Evolutionary conservation across 2,113 vertebrate genomes (phyloP).

Genomic region (Mustela lutreola): DNA sequence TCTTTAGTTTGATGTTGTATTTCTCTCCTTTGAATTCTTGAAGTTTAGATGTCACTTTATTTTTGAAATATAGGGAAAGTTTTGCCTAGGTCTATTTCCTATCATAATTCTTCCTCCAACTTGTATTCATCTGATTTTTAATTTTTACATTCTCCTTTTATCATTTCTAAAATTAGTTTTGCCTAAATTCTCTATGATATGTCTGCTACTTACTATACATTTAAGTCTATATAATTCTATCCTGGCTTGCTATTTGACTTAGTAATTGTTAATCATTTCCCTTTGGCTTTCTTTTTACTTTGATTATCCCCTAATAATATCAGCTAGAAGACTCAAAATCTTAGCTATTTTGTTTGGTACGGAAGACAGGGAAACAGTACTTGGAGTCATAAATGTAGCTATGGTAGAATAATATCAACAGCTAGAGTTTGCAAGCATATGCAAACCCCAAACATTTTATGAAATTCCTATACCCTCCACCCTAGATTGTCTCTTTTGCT

Average conservation of each 20-base stretch:
- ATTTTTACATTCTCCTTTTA: not conserved
- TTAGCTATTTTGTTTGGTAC: not conserved
- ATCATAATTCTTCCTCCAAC: not conserved
- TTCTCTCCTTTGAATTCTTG: not conserved
- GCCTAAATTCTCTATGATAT: not conserved
- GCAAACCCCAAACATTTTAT: not conserved
- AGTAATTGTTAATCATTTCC: not conserved
- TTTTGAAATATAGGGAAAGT: not conserved
- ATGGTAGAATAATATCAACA: not conserved
- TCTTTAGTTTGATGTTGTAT: conserved; percentile 8
- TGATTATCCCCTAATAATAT: not conserved
- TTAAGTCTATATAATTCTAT: not conserved
- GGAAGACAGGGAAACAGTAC: not conserved
- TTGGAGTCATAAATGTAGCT: not conserved
- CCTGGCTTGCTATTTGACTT: not conserved
- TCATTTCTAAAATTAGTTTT: not conserved
- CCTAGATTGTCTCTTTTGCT: not conserved
- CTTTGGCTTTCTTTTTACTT: not conserved
- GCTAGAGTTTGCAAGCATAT: not conserved
- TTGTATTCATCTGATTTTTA: conserved; percentile 1
- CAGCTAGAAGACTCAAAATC: not conserved
- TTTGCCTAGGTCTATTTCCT: not conserved
- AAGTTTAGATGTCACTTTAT: not conserved
- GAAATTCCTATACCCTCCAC: not conserved
- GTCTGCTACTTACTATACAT: not conserved